These are phyloP conservation scores for Clusia tigrina DNA, from an alignment of 2,888 invertebrate genomes.

Conservation along the genomic window DNA sequence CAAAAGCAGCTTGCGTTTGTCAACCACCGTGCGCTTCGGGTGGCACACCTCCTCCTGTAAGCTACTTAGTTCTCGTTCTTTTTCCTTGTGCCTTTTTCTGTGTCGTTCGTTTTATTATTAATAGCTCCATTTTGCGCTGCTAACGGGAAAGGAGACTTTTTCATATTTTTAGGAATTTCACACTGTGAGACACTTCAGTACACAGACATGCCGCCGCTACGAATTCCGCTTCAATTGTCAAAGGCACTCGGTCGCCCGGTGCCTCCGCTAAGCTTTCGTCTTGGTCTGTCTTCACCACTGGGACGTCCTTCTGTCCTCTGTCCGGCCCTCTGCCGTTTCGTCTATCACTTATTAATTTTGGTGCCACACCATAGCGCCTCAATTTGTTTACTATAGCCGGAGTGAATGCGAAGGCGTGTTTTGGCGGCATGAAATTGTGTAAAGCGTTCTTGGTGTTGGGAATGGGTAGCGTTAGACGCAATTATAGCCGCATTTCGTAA, in stretches of 20 bases:
- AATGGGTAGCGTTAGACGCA: not conserved
- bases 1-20: not conserved
- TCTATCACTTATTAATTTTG: not conserved
- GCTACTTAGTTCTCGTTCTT: not conserved
- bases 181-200: constrained; percentile 29
- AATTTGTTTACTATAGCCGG: constrained; percentile 26
- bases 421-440: not conserved
- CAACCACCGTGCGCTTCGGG: not conserved
- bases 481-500: not conserved
- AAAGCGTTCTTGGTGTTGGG: not conserved
- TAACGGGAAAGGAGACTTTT: not conserved
- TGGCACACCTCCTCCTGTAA: not conserved
- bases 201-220: too few species aligned
- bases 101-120: not conserved
- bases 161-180: constrained; percentile 26
- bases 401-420: not conserved
- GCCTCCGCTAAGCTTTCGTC: too few species aligned
- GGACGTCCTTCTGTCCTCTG: not conserved
- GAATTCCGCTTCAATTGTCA: constrained; percentile 34
- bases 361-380: constrained; percentile 10
- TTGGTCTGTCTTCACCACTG: not conserved
- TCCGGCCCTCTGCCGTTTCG: not conserved
- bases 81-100: too few species aligned
- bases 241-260: not conserved
- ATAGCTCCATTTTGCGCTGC: not conserved